Conservation (phyloP, 1,140 invertebrate genomes). For the Temnothorax nylanderi region DNA sequence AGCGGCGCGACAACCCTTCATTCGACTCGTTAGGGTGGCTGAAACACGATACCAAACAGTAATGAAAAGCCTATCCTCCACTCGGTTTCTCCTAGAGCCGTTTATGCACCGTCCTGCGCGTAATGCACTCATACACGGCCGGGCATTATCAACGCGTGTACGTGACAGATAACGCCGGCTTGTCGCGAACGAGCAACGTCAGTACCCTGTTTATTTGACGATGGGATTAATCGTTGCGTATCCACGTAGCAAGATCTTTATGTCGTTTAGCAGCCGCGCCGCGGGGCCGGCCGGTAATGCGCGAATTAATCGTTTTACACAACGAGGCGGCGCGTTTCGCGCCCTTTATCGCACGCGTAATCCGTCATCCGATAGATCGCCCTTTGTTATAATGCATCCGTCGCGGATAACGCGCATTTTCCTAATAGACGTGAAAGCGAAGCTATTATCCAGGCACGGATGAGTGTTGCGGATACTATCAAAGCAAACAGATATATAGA, state of each 20-base stretch:
- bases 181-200: conserved; percentile 69
- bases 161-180: conserved; percentile 74
- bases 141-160: conserved; percentile 70
- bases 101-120: conserved; percentile 70
- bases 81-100: conserved; percentile 74
- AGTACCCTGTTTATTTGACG: conserved; percentile 70
- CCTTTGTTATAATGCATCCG: conserved; percentile 9
- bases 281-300: background rate
- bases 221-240: conserved; percentile 68
- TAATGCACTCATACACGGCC: conserved; percentile 65
- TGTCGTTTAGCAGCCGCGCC: conserved; percentile 39
- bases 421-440: conserved; percentile 7
- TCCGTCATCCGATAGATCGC: conserved; percentile 7
- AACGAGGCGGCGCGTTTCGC: conserved; percentile 15
- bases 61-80: conserved; percentile 80
- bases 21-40: conserved; percentile 78
- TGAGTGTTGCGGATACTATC: background rate
- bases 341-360: conserved; percentile 30
- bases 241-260: conserved; percentile 60
- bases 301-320: conserved; percentile 65
- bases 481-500: background rate
- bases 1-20: conserved; percentile 79
- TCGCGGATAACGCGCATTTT: conserved; percentile 13
- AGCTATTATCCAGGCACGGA: conserved; percentile 4
- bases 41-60: conserved; percentile 79